phyloP scores from a whole-genome alignment of 1,140 invertebrate species.

The Plutomurus gul region DNA sequence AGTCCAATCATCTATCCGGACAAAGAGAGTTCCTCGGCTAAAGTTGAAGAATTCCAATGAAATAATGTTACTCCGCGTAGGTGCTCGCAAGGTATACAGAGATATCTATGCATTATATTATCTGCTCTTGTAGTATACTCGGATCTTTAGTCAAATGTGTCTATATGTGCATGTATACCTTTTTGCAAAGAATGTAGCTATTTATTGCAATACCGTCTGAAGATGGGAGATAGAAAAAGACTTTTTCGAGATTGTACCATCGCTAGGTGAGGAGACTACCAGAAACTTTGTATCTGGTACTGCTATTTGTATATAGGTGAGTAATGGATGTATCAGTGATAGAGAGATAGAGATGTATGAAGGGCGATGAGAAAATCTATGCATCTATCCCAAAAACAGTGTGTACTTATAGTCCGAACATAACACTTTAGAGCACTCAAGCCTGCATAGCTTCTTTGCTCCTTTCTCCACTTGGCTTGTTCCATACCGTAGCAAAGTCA shows the following conservation, averaged over 20 bases:
- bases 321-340: too few species aligned
- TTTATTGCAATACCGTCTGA: background rate
- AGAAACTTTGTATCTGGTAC: too few species aligned
- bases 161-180: too few species aligned
- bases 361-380: background rate
- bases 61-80: background rate
- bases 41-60: constrained; percentile 24
- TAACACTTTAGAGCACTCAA: background rate
- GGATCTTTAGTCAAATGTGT: too few species aligned
- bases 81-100: too few species aligned
- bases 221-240: too few species aligned
- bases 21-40: background rate
- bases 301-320: too few species aligned
- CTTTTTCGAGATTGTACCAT: too few species aligned
- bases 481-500: background rate
- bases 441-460: background rate
- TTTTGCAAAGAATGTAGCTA: background rate
- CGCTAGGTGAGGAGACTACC: too few species aligned
- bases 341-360: background rate
- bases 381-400: background rate
- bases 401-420: background rate
- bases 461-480: constrained; percentile 6
- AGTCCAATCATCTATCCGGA: constrained; percentile 18
- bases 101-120: too few species aligned
- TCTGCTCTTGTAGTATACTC: too few species aligned